Evolutionary conservation across 2,113 vertebrate genomes (phyloP), one percentile per base, ranked within the genome.

Genomic region (Dryoscopus gambensis): DNA sequence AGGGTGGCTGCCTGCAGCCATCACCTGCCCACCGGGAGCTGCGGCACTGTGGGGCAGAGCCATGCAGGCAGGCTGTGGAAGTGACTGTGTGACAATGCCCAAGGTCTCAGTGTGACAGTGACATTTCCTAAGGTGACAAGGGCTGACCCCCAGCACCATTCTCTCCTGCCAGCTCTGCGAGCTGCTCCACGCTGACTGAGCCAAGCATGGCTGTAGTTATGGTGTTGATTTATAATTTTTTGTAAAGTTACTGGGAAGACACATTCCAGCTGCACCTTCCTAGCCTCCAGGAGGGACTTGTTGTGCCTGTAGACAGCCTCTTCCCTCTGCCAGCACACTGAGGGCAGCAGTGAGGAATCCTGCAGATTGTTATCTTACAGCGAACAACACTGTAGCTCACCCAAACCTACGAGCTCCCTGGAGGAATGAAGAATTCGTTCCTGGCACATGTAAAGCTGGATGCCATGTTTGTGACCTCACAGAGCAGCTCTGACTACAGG

Each of bases 1-100:
- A 13, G 24, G 19, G 4, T 9, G 30, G 35, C 0, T 11, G 15
- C 35, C 52, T 17, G 11, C 4, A 9, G 31, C 27, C 73, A 7
- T 7, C 6, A 1, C 16, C 25, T 7, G 22, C 50, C 30, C 14
- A 1, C 6, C 0, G 0, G 31, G 7, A 28, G 24, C 77, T 0
- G 0, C 33, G 13, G 46, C 5, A 0, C 1, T 5, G 76, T 2
- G 18, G 39, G 50, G 6, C 71, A 33, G 57, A 33, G 37, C 50
- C 22, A 3, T 6, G 47, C 53, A 57, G 59, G 31, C 53, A 31
- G 40, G 12, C 0, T 1, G 25, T 19, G 23, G 11, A 19, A 27
- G 70, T 30, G 68, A 25, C 16, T 8, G 18, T 18, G 74, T 21
- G 68, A 13, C 42, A 20, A 4, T 11, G 52, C 14, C 78, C 7